A percentile compares a stretch with the other conserved stretches of the same genome.
phyloP scores from a whole-genome alignment of 2,113 vertebrate species.

The Gavialis gangeticus region DNA sequence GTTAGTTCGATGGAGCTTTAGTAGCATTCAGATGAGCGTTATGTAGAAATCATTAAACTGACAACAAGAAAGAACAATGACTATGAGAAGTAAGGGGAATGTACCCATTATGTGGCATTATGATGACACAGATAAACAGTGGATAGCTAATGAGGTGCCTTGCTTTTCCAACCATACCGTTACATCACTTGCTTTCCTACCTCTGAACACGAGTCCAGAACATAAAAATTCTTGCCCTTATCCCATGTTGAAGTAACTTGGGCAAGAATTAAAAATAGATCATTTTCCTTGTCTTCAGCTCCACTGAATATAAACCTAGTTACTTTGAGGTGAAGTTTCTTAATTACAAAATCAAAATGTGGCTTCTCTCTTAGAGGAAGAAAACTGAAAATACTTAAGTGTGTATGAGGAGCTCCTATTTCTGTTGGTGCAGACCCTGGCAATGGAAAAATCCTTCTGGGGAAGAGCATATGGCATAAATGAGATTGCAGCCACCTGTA shows the following conservation, averaged over 20 bases:
- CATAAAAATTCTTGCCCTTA: not conserved
- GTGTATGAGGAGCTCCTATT: too few species aligned
- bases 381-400: too few species aligned
- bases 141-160: not conserved
- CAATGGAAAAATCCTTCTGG: too few species aligned
- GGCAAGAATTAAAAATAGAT: not conserved
- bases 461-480: too few species aligned
- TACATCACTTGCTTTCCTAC: not conserved
- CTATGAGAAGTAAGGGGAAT: not conserved
- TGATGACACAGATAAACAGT: not conserved
- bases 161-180: not conserved
- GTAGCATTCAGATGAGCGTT: not conserved
- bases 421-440: too few species aligned
- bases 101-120: not conserved
- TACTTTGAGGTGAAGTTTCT: not conserved
- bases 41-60: not conserved
- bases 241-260: not conserved
- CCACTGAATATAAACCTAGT: not conserved
- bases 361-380: too few species aligned
- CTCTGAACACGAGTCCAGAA: not conserved
- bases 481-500: too few species aligned
- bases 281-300: not conserved
- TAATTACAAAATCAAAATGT: too few species aligned
- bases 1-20: not conserved
- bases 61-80: too few species aligned